phyloP scores from a whole-genome alignment of 2,113 vertebrate genomes.

The Pipa parva region DNA sequence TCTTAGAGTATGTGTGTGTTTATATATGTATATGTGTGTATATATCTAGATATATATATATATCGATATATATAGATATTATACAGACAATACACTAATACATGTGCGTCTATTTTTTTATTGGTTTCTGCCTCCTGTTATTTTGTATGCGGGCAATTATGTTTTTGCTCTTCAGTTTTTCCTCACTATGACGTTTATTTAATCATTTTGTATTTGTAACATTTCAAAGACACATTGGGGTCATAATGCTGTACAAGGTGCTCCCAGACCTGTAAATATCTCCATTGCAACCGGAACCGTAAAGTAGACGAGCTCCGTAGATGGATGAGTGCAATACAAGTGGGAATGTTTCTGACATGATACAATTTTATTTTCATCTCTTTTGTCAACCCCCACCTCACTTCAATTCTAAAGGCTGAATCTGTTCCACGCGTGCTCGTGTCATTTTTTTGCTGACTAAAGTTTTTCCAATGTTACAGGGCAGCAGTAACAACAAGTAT shows the following conservation, averaged over 20 bases:
- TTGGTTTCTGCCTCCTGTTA: not conserved
- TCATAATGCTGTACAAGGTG: conserved; percentile 43
- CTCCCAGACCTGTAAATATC: conserved; percentile 31
- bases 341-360: not conserved
- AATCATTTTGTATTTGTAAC: conserved; percentile 53
- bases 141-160: not conserved
- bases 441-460: conserved; percentile 48
- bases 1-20: too few species aligned
- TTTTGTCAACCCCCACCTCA: conserved; percentile 50
- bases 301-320: not conserved
- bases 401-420: conserved; percentile 34
- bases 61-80: conserved; percentile 19
- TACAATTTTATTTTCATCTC: conserved; percentile 21
- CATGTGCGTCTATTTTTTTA: not conserved
- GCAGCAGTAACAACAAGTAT: conserved; percentile 7
- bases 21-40: not conserved
- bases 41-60: conserved; percentile 1
- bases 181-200: conserved; percentile 46
- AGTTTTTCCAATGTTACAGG: conserved; percentile 31
- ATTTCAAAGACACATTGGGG: conserved; percentile 52
- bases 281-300: not conserved
- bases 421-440: conserved; percentile 44
- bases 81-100: not conserved
- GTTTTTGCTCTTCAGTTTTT: not conserved
- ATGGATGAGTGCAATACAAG: conserved; percentile 7